phyloP scores from a whole-genome alignment of 2,797 vertebrate genomes.

The Schizopygopsis malacanthus region DNA sequence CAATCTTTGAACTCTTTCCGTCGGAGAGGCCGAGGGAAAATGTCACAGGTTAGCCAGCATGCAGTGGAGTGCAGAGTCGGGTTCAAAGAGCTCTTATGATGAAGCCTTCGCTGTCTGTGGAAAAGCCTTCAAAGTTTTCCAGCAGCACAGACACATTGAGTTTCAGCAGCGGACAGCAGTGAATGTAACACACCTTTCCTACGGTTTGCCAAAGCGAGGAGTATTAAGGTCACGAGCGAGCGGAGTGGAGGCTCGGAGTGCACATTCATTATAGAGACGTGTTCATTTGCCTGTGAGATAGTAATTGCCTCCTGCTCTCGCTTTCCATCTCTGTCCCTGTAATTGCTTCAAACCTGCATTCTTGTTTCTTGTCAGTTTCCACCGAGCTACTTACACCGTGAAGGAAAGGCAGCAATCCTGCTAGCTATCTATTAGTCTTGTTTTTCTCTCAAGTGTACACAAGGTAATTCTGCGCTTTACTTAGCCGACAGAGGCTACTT shows the following conservation, averaged over 20 bases:
- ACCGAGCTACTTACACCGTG: not conserved
- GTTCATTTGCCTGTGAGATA: constrained; percentile 42
- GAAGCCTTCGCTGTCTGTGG: not conserved
- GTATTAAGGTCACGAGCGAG: constrained; percentile 42
- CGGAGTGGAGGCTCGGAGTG: not conserved
- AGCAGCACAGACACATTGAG: not conserved
- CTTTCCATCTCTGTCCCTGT: constrained; percentile 36
- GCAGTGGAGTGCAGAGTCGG: not conserved
- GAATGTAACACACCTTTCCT: constrained; percentile 4
- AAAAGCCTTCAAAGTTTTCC: constrained; percentile 5
- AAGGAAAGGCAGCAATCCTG: constrained; percentile 26
- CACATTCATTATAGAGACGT: constrained; percentile 39
- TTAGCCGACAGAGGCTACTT: constrained; percentile 9
- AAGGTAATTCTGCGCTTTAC: constrained; percentile 24
- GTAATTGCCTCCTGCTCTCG: constrained; percentile 43
- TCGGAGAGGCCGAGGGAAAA: not conserved
- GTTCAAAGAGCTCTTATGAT: not conserved
- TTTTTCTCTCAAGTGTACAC: constrained; percentile 21
- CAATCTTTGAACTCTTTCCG: not conserved
- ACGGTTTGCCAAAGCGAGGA: not conserved
- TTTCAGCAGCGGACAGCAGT: not conserved
- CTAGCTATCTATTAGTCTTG: constrained; percentile 25
- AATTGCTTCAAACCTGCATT: constrained; percentile 47
- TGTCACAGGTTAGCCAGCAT: constrained; percentile 21
- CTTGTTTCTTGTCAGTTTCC: constrained; percentile 16